Evolutionary conservation across 2,888 invertebrate genomes (phyloP).

Genomic region (Dynastes tityus): DNA sequence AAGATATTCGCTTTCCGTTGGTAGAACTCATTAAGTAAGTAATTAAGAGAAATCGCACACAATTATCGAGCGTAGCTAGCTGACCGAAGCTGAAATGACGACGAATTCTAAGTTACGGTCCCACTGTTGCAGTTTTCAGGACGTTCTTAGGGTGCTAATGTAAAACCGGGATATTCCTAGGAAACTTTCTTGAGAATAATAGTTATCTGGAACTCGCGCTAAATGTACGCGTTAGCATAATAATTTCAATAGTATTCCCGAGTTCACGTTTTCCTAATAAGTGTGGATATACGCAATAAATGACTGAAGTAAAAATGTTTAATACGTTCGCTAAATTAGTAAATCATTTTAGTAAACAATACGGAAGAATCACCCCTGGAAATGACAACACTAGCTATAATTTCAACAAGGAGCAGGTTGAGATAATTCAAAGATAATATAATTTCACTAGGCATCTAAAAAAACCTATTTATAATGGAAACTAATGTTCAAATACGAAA

Average conservation of each 20-base stretch:
- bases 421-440: too few species aligned
- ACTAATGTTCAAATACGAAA: too few species aligned
- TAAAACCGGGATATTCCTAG: conserved; percentile 18
- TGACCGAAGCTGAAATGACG: conserved; percentile 34
- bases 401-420: too few species aligned
- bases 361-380: too few species aligned
- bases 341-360: too few species aligned
- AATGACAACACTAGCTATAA: too few species aligned
- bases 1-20: not conserved
- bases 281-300: too few species aligned
- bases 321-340: too few species aligned
- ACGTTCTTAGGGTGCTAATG: conserved; percentile 31
- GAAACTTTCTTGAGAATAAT: conserved; percentile 30
- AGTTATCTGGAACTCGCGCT: conserved; percentile 25
- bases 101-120: conserved; percentile 30
- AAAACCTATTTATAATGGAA: too few species aligned
- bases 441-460: too few species aligned
- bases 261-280: too few species aligned
- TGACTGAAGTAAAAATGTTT: too few species aligned
- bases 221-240: conserved; percentile 24
- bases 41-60: conserved; percentile 1
- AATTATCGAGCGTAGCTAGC: conserved; percentile 17
- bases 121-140: conserved; percentile 25
- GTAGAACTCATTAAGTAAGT: conserved; percentile 1
- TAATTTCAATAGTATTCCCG: not conserved